phyloP scores from a whole-genome alignment of 2,888 invertebrate genomes.

The Heliconius cydno region DNA sequence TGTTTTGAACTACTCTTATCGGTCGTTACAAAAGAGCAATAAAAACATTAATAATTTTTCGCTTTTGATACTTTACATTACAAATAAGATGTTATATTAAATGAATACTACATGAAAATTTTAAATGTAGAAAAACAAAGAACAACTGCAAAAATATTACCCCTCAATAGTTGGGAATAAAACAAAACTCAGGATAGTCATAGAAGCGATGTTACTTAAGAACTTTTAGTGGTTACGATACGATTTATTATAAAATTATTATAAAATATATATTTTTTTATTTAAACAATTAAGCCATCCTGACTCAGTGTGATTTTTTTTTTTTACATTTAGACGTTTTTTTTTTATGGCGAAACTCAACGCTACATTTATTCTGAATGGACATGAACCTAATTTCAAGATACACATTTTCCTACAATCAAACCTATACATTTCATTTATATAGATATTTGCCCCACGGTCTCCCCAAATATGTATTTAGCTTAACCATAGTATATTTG shows the following conservation, averaged over 20 bases:
- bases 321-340: neutral
- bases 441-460: neutral
- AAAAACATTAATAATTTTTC: no score
- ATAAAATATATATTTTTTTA: no score
- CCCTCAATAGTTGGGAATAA: conserved; percentile 27
- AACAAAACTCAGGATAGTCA: conserved; percentile 30
- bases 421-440: neutral
- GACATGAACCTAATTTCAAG: neutral
- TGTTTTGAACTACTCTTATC: no score
- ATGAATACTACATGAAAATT: conserved; percentile 2
- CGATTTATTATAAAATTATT: neutral
- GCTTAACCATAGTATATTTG: neutral
- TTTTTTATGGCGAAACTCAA: neutral
- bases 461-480: neutral
- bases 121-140: conserved; percentile 17
- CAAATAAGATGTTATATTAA: neutral
- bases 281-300: no score
- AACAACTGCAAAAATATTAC: conserved; percentile 27
- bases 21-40: no score
- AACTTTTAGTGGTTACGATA: conserved; percentile 18
- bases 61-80: neutral
- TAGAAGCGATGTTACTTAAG: conserved; percentile 14
- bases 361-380: neutral
- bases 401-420: neutral
- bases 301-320: no score